Conservation (phyloP, 2,797 vertebrate genomes). For the Menidia menidia region DNA sequence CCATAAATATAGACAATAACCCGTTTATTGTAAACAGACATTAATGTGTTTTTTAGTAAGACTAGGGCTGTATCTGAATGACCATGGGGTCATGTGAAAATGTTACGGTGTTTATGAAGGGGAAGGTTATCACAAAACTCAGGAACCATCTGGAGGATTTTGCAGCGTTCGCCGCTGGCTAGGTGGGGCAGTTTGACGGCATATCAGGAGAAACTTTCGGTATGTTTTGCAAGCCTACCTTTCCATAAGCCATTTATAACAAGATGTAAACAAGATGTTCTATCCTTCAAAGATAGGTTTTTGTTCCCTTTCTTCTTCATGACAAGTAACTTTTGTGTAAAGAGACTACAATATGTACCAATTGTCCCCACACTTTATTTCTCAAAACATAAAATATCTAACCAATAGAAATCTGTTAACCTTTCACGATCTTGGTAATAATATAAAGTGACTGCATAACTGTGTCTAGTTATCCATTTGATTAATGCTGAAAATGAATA, state of each 20-base stretch:
- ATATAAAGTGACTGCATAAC: too few species aligned
- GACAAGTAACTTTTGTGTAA: neutral
- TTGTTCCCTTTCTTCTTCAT: neutral
- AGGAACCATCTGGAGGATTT: too few species aligned
- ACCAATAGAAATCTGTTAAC: too few species aligned
- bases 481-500: too few species aligned
- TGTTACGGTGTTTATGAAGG: neutral
- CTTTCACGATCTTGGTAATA: too few species aligned
- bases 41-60: neutral
- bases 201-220: neutral
- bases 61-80: neutral
- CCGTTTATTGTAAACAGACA: neutral
- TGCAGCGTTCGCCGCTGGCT: neutral
- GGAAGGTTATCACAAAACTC: neutral
- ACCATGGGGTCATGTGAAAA: neutral
- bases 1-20: too few species aligned
- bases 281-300: neutral
- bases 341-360: neutral
- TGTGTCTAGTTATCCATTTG: too few species aligned
- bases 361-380: too few species aligned
- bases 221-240: neutral
- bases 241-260: neutral
- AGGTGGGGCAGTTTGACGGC: neutral
- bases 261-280: neutral
- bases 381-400: too few species aligned